Evolutionary conservation across 2,797 vertebrate species (phyloP).

Genomic region (Pangasius mekongensis): DNA sequence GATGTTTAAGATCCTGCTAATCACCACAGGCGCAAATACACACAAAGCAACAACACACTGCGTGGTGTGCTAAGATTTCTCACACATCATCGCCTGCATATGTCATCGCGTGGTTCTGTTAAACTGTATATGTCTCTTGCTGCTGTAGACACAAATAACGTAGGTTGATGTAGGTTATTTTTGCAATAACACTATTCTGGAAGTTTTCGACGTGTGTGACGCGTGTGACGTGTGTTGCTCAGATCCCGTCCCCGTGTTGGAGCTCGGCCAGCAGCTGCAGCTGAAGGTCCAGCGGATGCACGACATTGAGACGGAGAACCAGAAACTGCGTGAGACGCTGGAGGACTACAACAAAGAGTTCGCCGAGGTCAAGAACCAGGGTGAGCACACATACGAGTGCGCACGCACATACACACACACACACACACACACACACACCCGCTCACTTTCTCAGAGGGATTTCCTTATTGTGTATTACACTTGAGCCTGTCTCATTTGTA

Average conservation of each 20-base stretch:
- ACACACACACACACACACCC: constrained; percentile 11
- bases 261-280: constrained; percentile 96
- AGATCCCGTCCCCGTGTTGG: constrained; percentile 95
- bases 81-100: neutral
- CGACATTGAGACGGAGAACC: constrained; percentile 98
- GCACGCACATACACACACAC: neutral
- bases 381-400: constrained; percentile 68
- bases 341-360: constrained; percentile 99
- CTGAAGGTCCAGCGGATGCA: constrained; percentile 97
- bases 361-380: constrained; percentile 98
- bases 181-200: neutral
- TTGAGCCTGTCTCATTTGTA: neutral
- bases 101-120: neutral
- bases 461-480: neutral
- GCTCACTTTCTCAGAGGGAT: constrained; percentile 4
- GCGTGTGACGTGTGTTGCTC: constrained; percentile 37
- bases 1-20: neutral
- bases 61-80: neutral
- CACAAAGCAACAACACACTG: neutral
- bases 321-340: constrained; percentile 96
- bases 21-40: neutral
- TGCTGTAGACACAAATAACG: neutral
- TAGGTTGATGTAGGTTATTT: neutral
- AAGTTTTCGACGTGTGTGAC: neutral
- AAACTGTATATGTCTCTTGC: neutral